Base-by-base conservation (phyloP, 1,140 invertebrate genomes). In the Saccostrea cuccullata region DNA sequence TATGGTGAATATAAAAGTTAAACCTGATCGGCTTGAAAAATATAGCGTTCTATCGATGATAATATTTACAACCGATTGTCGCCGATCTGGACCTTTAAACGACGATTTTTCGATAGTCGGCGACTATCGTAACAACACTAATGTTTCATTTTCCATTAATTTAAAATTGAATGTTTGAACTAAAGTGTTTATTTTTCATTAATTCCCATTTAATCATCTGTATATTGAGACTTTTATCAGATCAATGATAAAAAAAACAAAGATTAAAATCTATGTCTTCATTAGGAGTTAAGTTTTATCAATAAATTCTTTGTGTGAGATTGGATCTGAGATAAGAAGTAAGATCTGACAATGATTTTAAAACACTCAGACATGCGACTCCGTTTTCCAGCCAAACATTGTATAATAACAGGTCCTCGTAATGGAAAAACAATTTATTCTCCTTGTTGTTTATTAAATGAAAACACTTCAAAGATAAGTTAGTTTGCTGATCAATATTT, bases 351-450 rank as follows among this genome's bases (percentile, higher is more conserved):
- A 13, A 0, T 77, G 70, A 30, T 77, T 77, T 77, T 77, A 77
- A 77, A 77, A 77, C 30, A 30, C 30, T 12, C 70, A 36, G 67
- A 73, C 67, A 36, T 4, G 13, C 12, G 26, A 36, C 30, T 77
- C 9, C 26, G 5, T 36, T n/a, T 12, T 4, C 11, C 3, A 20
- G 58, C 70, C 70, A 77, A 26, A 77, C 26, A 30, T 30, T 13
- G 11, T 77, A 6, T 30, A 15, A 30, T 30, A 12, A 13, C 9
- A 26, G 30, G 0, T 26, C 26, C 23, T 0, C 15, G 23, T 77
- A 40, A 36, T 77, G 70, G 26, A 77, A 77, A 77, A 77, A 15
- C 70, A 77, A 77, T 77, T 77, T 36, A 77, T 77, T 77, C 26
- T 30, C 15, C 70, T 26, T 30, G 0, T 30, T 30, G 11, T 67